phyloP scores from a whole-genome alignment of 1,140 invertebrate species.

The Hycleus phaleratus region DNA sequence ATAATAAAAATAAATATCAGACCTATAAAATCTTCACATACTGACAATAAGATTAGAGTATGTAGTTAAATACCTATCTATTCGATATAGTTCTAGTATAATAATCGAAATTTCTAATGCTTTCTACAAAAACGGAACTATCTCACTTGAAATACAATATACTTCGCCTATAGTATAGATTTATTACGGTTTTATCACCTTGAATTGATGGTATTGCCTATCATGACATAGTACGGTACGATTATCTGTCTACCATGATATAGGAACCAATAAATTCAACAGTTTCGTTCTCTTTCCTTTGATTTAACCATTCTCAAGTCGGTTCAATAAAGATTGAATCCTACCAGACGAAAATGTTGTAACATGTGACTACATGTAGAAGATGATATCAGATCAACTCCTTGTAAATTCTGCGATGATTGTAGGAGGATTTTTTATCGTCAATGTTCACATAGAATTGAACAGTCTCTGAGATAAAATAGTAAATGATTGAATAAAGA shows the following conservation, averaged over 20 bases:
- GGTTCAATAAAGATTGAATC: background rate
- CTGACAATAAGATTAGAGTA: too few species aligned
- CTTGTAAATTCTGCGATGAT: background rate
- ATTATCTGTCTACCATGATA: slow-evolving; percentile 2
- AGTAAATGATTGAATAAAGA: too few species aligned
- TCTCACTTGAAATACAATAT: too few species aligned
- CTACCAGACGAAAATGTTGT: background rate
- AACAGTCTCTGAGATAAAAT: too few species aligned
- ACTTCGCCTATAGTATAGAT: background rate
- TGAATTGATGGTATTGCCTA: slow-evolving; percentile 7
- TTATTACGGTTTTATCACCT: background rate
- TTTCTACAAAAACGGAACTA: too few species aligned
- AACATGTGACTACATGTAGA: background rate
- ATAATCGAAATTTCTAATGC: too few species aligned
- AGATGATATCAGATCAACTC: background rate
- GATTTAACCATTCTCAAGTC: background rate
- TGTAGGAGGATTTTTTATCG: too few species aligned
- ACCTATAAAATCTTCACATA: too few species aligned
- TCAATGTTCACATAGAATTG: too few species aligned
- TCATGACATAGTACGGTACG: slow-evolving; percentile 4
- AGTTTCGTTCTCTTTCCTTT: slow-evolving; percentile 1
- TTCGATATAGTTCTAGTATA: too few species aligned
- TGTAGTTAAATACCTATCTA: too few species aligned
- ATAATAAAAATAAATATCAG: too few species aligned
- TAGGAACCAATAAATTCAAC: slow-evolving; percentile 9